These are phyloP conservation scores for Neosalanx taihuensis DNA, from an alignment of 2,797 vertebrate species.

Conservation along the genomic window DNA sequence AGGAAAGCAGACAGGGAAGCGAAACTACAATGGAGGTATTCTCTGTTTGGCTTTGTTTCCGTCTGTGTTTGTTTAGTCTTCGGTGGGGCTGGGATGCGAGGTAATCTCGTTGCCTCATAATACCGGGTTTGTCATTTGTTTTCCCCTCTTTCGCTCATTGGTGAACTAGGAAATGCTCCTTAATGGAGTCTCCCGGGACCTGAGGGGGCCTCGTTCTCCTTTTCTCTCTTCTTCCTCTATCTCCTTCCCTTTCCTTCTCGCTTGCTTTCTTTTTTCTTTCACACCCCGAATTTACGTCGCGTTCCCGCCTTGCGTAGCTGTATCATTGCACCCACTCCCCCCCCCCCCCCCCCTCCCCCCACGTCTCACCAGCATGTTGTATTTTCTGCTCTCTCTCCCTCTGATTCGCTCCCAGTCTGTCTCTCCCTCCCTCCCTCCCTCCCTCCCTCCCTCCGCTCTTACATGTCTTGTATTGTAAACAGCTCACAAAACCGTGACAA, in stretches of 20 bases:
- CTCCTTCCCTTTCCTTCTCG: slow-evolving; percentile 1
- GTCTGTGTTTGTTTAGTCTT: slow-evolving; percentile 25
- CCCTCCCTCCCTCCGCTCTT: slow-evolving; percentile 47
- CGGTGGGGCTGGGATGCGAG: slow-evolving; percentile 12
- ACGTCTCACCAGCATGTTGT: too few relatives aligned
- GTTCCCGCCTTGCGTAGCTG: slow-evolving; percentile 10
- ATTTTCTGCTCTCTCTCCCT: slow-evolving; percentile 43
- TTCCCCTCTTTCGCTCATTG: slow-evolving; percentile 43
- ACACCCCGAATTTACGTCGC: not conserved
- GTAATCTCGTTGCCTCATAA: slow-evolving; percentile 42
- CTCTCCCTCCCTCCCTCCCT: slow-evolving; percentile 9
- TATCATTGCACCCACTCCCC: slow-evolving; percentile 5
- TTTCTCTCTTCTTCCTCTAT: not conserved
- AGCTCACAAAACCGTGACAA: slow-evolving; percentile 86
- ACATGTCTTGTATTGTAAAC: slow-evolving; percentile 75
- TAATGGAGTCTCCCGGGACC: slow-evolving; percentile 46
- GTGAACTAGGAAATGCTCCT: slow-evolving; percentile 55
- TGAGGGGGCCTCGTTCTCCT: slow-evolving; percentile 26
- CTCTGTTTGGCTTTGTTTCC: slow-evolving; percentile 24
- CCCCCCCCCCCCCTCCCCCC: slow-evolving; percentile 43
- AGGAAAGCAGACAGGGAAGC: not conserved
- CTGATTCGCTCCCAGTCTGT: slow-evolving; percentile 12
- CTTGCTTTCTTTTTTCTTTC: not conserved
- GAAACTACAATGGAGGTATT: not conserved
- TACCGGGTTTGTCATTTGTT: slow-evolving; percentile 52